These are phyloP conservation scores for Periophthalmus magnuspinnatus DNA, from an alignment of 2,797 vertebrate species.

Conservation along the genomic window DNA sequence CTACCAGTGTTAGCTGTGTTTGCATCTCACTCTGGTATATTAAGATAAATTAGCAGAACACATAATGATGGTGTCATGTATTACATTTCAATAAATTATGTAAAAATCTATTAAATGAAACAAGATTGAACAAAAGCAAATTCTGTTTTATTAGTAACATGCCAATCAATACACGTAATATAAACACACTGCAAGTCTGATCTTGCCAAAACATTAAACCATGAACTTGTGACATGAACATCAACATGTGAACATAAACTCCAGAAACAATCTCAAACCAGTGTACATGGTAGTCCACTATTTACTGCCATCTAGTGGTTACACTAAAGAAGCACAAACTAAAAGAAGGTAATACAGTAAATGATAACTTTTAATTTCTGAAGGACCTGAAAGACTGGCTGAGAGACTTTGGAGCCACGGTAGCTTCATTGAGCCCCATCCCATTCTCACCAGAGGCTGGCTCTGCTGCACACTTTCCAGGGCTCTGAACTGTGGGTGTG, in stretches of 20 bases:
- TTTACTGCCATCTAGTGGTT: constrained; percentile 73
- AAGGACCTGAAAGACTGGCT: constrained; percentile 41
- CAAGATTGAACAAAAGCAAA: neutral
- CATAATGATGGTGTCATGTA: neutral
- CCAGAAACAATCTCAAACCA: constrained; percentile 10
- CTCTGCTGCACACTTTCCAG: constrained; percentile 7
- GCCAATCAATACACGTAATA: neutral
- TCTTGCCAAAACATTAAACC: neutral
- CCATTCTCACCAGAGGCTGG: constrained; percentile 7
- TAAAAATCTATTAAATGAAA: neutral
- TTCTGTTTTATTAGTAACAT: neutral
- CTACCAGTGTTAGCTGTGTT: constrained; percentile 19
- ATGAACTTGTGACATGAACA: neutral
- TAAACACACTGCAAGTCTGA: constrained; percentile 17
- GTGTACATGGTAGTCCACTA: constrained; percentile 31
- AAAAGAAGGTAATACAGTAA: neutral
- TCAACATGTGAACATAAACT: too few species aligned
- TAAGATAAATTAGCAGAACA: constrained; percentile 10
- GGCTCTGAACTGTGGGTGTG: constrained; percentile 23
- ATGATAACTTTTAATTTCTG: constrained; percentile 18
- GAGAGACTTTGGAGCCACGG: constrained; percentile 4
- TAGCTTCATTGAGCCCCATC: neutral
- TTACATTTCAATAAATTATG: constrained; percentile 1
- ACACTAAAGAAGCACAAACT: constrained; percentile 21
- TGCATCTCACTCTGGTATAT: constrained; percentile 6